phyloP scores from a whole-genome alignment of 2,113 vertebrate genomes.

The Corythornis madagascariensis region DNA sequence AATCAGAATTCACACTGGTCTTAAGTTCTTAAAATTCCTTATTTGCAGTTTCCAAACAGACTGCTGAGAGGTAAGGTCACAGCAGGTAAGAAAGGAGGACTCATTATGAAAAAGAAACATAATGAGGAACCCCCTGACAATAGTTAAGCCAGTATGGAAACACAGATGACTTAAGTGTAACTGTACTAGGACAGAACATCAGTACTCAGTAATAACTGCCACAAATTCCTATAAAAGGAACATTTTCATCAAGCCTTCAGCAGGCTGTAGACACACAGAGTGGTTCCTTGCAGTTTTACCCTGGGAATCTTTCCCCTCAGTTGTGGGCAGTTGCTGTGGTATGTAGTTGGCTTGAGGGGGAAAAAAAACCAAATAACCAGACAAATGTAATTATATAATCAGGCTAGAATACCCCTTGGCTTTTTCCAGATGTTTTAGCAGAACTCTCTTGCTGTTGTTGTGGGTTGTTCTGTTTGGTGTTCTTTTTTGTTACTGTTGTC shows the following conservation, averaged over 20 bases:
- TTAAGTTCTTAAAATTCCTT: not conserved
- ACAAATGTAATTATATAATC: not conserved
- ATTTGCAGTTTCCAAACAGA: not conserved
- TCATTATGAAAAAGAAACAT: not conserved
- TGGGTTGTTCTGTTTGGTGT: too few species aligned
- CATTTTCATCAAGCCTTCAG: not conserved
- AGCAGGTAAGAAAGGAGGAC: not conserved
- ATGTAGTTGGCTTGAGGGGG: not conserved
- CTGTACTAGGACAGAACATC: not conserved
- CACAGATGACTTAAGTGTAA: not conserved
- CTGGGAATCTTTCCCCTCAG: not conserved
- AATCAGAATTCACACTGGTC: not conserved
- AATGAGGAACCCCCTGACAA: rapidly evolving
- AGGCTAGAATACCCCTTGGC: not conserved
- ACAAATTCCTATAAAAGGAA: not conserved
- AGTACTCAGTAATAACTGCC: not conserved
- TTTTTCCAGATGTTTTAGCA: not conserved
- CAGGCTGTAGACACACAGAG: not conserved
- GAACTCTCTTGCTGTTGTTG: not conserved
- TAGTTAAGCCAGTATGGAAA: not conserved
- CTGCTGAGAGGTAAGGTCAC: not conserved
- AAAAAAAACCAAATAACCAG: too few species aligned
- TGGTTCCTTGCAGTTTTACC: not conserved
- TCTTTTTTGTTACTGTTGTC: too few species aligned
- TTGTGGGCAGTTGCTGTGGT: not conserved